phyloP scores from a whole-genome alignment of 2,888 invertebrate genomes.

The Masnerella sp. region DNA sequence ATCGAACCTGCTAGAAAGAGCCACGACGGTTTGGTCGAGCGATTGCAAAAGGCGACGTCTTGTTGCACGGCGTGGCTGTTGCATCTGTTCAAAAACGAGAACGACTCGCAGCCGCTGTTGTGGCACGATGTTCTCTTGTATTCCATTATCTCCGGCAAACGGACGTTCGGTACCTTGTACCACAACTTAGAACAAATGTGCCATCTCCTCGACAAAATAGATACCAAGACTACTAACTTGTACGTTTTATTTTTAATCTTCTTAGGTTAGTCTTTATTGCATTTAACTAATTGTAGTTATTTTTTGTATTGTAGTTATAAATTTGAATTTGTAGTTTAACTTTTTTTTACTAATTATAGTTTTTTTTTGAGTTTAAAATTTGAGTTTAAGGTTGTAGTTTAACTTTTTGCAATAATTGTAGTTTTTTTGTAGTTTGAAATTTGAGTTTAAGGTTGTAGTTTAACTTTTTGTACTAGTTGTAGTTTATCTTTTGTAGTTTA shows the following conservation, averaged over 20 bases:
- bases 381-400: too few species aligned
- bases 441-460: too few species aligned
- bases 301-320: neutral
- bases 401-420: too few species aligned
- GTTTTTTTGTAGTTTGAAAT: too few species aligned
- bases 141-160: conserved; percentile 65
- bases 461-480: too few species aligned
- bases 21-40: conserved; percentile 65
- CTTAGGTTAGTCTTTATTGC: conserved; percentile 8
- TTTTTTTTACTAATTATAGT: too few species aligned
- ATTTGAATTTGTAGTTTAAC: too few species aligned
- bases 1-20: conserved; percentile 64
- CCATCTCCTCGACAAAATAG: conserved; percentile 83
- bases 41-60: conserved; percentile 68
- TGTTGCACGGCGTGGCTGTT: conserved; percentile 69
- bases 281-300: neutral
- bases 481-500: too few species aligned
- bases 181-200: conserved; percentile 79
- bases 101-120: conserved; percentile 65
- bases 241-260: conserved; percentile 78
- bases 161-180: conserved; percentile 65
- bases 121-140: conserved; percentile 75
- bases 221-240: conserved; percentile 94
- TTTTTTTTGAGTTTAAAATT: too few species aligned
- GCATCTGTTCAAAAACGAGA: conserved; percentile 66